These are phyloP conservation scores for Orchestia grillus DNA, from an alignment of 1,140 invertebrate species.

Conservation along the genomic window DNA sequence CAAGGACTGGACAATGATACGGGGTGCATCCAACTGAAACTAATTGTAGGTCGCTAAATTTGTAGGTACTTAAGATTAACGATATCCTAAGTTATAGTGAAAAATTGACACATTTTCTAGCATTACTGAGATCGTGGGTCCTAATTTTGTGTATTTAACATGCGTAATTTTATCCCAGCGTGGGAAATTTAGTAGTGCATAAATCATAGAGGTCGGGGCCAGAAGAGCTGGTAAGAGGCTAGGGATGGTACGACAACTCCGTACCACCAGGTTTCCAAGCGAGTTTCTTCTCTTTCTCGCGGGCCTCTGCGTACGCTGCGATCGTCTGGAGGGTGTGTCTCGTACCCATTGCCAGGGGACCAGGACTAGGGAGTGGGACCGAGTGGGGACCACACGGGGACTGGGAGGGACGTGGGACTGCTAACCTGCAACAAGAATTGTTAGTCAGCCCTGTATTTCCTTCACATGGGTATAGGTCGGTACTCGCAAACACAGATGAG, in stretches of 20 bases:
- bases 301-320: neutral
- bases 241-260: neutral
- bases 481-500: neutral
- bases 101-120: no score
- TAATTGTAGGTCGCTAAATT: neutral
- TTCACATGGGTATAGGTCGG: neutral
- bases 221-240: neutral
- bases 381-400: neutral
- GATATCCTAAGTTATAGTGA: no score
- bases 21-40: neutral
- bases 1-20: neutral
- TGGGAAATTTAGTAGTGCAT: neutral
- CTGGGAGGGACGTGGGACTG: slow-evolving; percentile 18
- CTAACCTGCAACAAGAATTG: slow-evolving; percentile 35
- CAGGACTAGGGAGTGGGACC: neutral
- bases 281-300: neutral
- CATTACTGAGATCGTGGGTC: no score
- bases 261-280: slow-evolving; percentile 3
- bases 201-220: neutral
- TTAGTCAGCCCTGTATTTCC: neutral
- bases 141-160: no score
- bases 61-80: no score
- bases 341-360: neutral
- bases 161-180: no score
- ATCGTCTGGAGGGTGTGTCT: slow-evolving; percentile 31